Percentiles rank a stretch among this genome's conserved stretches.
These are phyloP conservation scores for Meteorus sp. DNA, from an alignment of 1,140 invertebrate genomes.

Conservation along the genomic window DNA sequence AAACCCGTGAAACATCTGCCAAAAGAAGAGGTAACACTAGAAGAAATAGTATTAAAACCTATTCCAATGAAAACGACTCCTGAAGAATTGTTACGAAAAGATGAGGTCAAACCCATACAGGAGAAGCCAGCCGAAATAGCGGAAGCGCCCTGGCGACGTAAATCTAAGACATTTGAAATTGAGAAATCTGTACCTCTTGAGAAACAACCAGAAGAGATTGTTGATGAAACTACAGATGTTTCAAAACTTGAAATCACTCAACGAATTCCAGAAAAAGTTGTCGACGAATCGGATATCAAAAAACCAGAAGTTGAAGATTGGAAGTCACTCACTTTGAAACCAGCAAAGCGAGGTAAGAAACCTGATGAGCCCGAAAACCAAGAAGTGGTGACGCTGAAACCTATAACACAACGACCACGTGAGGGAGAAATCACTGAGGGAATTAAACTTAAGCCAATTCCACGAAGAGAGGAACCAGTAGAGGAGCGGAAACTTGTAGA, in stretches of 20 bases:
- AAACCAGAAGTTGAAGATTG: slow-evolving; percentile 37
- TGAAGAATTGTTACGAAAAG: not conserved
- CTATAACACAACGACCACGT: slow-evolving; percentile 38
- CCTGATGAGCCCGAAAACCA: not conserved
- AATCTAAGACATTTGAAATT: slow-evolving; percentile 27
- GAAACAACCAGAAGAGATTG: slow-evolving; percentile 7
- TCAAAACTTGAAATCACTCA: too few species aligned
- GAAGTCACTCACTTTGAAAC: slow-evolving; percentile 47
- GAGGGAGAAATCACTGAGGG: slow-evolving; percentile 30
- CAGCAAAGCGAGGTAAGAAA: not conserved
- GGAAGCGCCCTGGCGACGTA: slow-evolving; percentile 33
- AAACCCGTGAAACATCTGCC: slow-evolving; percentile 40
- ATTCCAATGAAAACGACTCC: slow-evolving; percentile 15
- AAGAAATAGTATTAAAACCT: slow-evolving; percentile 34
- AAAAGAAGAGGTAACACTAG: slow-evolving; percentile 39
- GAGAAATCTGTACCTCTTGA: slow-evolving; percentile 24
- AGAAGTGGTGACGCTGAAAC: slow-evolving; percentile 40
- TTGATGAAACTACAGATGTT: not conserved
- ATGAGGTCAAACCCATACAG: slow-evolving; percentile 25
- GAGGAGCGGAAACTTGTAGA: slow-evolving; percentile 36
- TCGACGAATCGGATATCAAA: too few species aligned
- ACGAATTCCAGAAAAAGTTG: too few species aligned
- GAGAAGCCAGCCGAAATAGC: slow-evolving; percentile 32
- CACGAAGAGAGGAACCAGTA: slow-evolving; percentile 37
- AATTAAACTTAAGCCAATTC: slow-evolving; percentile 35